Base-by-base conservation (phyloP, 1,140 invertebrate species). In the Macrostomum lignano region DNA sequence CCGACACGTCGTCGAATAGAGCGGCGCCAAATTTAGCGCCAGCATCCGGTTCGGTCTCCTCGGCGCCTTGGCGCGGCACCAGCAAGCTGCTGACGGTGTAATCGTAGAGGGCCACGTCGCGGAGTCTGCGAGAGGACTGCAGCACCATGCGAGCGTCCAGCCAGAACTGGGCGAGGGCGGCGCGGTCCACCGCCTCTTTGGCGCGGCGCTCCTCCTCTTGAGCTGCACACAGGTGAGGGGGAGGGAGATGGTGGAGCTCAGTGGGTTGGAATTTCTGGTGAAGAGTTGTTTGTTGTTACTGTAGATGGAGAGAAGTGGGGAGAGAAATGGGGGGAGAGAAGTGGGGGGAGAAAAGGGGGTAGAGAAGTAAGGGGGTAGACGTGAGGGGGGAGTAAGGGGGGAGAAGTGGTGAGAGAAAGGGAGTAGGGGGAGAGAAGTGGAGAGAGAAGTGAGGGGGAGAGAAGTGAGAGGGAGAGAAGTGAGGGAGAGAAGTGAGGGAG, bases 1-100 rank as follows among this genome's bases (percentile, higher is more conserved):
- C 46, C 13, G 52, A 49, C 7, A 54, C 36, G 34, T 52, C 47
- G 26, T 57, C 52, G 47, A 46, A 55, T 6, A 57, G n/a, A 15
- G 38, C 28, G 9, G 39, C 38, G 19, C 45, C 43, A 43, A 50
- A 51, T 23, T 41, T 39, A n/a, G n/a, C 14, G 4, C 6, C n/a
- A 11, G 15, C 23, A n/a, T 10, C 10, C 10, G 13, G 13, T 17
- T 11, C 31, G 25, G n/a, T 11, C 32, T 33, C 29, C 35, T 36
- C 30, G 31, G 19, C 22, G n/a, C 21, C 33, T 31, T 17, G 28
- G 26, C 19, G 31, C 35, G 35, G 35, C 7, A 32, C 35, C 26
- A 32, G 35, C 28, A 26, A n/a, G n/a, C n/a, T n/a, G n/a, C n/a
- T 47, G 4, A 57, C 45, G 36, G 46, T 47, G 36, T 52, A 52